Evolutionary conservation across 2,888 invertebrate genomes (phyloP), one percentile per base, ranked within the genome.

Genomic region (Ctena decussata): DNA sequence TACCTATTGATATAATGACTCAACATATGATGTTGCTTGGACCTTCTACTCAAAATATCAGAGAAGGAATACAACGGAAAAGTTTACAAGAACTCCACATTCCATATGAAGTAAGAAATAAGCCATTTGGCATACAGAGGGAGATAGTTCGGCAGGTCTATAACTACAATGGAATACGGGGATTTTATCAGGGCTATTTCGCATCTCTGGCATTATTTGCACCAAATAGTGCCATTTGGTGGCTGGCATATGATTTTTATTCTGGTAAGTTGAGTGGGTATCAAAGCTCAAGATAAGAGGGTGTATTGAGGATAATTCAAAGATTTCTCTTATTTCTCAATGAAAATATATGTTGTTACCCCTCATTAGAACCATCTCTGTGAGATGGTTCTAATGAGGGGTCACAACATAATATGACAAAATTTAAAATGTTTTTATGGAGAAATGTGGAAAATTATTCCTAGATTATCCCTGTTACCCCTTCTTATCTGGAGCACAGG

Each of bases 201-300:
- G 98, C 99, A 0, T 99, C 99, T 39, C 96, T 99, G 18, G 97
- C 98, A 91, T 98, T 98, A 0, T 99, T 98, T 95, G 99, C 99
- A 70, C 99, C 99, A 21, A 99, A 98, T 96, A 98, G 98, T 27
- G 99, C 99, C n/a, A 97, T 99, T 70, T 99, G 99, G 99, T 99
- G 99, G 99, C 98, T 97, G 30, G 97, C 99, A 93, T 99, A 99
- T 96, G 98, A 98, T 89, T 96, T 98, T 65, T 99, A 98, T 96
- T 98, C 98, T 97, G 98, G 99, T 98, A 96, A 93, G 94, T 87
- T 37, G n/a, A n/a, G n/a, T n/a, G n/a, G n/a, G n/a, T n/a, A n/a
- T n/a, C n/a, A n/a, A n/a, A n/a, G n/a, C n/a, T n/a, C n/a, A n/a
- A n/a, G n/a, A n/a, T n/a, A n/a, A n/a, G n/a, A n/a, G n/a, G n/a